Conservation (phyloP, 2,797 vertebrate species). For the Rhinella marina region DNA sequence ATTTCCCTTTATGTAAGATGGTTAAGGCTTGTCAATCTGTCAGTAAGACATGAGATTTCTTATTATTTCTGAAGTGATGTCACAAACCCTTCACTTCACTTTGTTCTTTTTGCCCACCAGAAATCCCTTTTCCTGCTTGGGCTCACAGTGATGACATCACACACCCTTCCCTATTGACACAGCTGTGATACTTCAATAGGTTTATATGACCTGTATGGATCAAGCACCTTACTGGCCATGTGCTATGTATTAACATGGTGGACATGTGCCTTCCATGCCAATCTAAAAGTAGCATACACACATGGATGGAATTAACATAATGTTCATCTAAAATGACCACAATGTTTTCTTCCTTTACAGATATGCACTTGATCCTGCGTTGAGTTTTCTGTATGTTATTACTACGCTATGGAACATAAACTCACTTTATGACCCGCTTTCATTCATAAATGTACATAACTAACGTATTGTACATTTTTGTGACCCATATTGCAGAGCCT, state of each 20-base stretch:
- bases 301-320: constrained; percentile 36
- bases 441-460: constrained; percentile 23
- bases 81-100: constrained; percentile 5
- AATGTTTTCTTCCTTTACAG: constrained; percentile 27
- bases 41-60: neutral
- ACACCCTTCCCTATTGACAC: constrained; percentile 39
- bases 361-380: constrained; percentile 28
- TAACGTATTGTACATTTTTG: constrained; percentile 16
- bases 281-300: constrained; percentile 32
- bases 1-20: neutral
- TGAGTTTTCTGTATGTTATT: neutral
- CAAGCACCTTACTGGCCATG: constrained; percentile 4
- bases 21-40: neutral
- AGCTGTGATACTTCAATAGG: constrained; percentile 45
- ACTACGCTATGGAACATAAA: neutral
- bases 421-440: constrained; percentile 22
- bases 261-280: constrained; percentile 22
- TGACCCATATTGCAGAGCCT: constrained; percentile 1
- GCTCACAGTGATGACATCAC: constrained; percentile 45
- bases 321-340: constrained; percentile 33
- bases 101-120: neutral
- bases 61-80: constrained; percentile 25
- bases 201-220: constrained; percentile 3
- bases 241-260: constrained; percentile 15
- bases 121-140: constrained; percentile 37